phyloP scores from a whole-genome alignment of 2,797 vertebrate species.

The Galagoides demidoff region DNA sequence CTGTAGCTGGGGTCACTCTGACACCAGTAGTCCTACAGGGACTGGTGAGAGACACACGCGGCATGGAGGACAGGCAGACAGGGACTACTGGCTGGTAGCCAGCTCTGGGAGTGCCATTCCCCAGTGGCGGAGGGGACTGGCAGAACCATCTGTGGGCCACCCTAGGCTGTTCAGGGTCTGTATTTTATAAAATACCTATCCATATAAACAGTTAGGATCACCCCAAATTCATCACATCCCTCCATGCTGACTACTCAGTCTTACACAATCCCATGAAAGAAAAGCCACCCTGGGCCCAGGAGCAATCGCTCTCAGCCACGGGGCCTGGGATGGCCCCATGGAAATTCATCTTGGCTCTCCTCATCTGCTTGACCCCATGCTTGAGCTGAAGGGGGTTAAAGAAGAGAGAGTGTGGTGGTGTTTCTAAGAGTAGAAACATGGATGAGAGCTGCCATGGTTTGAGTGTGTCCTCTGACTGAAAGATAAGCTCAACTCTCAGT shows the following conservation, averaged over 20 bases:
- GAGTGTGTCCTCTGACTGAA: background rate
- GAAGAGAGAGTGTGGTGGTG: background rate
- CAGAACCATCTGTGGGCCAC: background rate
- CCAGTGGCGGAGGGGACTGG: background rate
- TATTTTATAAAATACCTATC: background rate
- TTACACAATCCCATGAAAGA: background rate
- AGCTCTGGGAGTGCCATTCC: background rate
- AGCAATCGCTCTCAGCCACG: background rate
- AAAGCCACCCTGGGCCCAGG: background rate
- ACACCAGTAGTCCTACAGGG: background rate
- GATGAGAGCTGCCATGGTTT: background rate
- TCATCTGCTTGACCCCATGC: background rate
- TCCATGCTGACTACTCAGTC: too few relatives aligned
- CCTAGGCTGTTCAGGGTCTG: rapidly evolving
- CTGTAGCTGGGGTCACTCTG: conserved; percentile 51
- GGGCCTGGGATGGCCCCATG: background rate
- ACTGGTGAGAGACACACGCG: rapidly evolving
- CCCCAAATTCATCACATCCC: background rate
- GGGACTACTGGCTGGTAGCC: too few relatives aligned
- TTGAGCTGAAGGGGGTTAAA: background rate
- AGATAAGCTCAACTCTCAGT: background rate
- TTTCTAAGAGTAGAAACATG: background rate
- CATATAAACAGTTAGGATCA: background rate
- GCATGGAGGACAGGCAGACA: too few relatives aligned
- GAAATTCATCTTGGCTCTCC: background rate